phyloP scores from a whole-genome alignment of 2,113 vertebrate genomes.

The Anser brachyrhynchus region DNA sequence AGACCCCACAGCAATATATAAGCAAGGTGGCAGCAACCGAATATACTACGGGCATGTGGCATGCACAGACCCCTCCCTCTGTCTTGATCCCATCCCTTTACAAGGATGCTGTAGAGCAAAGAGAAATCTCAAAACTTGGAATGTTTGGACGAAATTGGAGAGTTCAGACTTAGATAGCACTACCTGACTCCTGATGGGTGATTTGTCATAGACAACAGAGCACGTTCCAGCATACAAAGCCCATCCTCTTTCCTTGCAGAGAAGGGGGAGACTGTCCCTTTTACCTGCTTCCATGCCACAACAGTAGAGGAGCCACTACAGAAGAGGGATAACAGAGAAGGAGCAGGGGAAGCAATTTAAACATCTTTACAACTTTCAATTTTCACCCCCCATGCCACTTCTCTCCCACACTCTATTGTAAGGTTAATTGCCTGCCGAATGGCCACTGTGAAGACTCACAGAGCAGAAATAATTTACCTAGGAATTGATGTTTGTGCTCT shows the following conservation, averaged over 20 bases:
- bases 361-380: not conserved
- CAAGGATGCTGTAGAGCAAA: not conserved
- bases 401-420: not conserved
- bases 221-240: not conserved
- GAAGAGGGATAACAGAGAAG: not conserved
- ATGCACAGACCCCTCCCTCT: not conserved
- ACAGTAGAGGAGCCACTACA: not conserved
- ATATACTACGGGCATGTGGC: not conserved
- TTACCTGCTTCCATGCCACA: not conserved
- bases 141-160: not conserved
- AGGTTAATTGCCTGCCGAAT: conserved; percentile 53
- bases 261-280: not conserved
- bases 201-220: not conserved
- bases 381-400: not conserved
- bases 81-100: not conserved
- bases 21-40: not conserved
- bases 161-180: not conserved
- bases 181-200: not conserved
- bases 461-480: conserved; percentile 1
- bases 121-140: not conserved
- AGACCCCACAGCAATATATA: not conserved
- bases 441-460: not conserved
- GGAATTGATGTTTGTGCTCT: not conserved
- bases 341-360: not conserved
- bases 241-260: not conserved